Conservation (phyloP, 2,113 vertebrate genomes). For the Carollia perspicillata region DNA sequence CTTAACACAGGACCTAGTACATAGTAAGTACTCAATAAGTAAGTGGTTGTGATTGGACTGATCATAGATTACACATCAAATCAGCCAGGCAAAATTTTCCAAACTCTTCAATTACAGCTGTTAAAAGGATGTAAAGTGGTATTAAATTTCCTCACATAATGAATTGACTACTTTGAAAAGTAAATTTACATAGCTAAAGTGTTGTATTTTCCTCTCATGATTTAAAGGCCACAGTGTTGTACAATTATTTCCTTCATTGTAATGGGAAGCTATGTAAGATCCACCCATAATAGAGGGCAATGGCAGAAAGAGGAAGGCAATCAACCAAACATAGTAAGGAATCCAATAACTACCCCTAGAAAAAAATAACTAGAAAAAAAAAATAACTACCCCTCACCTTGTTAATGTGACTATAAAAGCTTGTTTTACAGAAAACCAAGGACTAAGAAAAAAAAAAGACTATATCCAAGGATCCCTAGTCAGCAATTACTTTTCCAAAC, state of each 20-base stretch:
- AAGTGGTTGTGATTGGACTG: neutral
- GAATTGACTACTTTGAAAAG: neutral
- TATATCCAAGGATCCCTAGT: neutral
- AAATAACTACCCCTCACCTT: neutral
- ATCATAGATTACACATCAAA: slow-evolving; percentile 4
- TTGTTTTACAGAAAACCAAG: neutral
- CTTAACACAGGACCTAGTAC: neutral
- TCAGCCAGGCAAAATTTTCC: neutral
- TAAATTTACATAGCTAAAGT: neutral
- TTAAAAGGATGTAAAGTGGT: slow-evolving; percentile 13
- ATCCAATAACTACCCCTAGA: too few species aligned
- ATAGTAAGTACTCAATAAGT: neutral
- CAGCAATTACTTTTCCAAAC: neutral
- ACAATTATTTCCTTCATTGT: neutral
- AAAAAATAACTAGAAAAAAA: too few species aligned
- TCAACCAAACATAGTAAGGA: neutral
- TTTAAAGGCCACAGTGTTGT: neutral
- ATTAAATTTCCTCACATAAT: slow-evolving; percentile 16
- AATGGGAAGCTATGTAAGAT: neutral
- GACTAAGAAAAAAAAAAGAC: neutral
- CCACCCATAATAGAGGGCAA: neutral
- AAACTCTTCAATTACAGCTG: neutral
- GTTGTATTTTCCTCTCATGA: neutral
- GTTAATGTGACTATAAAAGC: neutral
- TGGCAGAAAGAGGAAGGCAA: neutral